Percentiles rank a stretch among this genome's conserved stretches.
Evolutionary conservation across 53 echinoderm and acorn worm species (phyloP).

Genomic region (Echinometra lucunter): DNA sequence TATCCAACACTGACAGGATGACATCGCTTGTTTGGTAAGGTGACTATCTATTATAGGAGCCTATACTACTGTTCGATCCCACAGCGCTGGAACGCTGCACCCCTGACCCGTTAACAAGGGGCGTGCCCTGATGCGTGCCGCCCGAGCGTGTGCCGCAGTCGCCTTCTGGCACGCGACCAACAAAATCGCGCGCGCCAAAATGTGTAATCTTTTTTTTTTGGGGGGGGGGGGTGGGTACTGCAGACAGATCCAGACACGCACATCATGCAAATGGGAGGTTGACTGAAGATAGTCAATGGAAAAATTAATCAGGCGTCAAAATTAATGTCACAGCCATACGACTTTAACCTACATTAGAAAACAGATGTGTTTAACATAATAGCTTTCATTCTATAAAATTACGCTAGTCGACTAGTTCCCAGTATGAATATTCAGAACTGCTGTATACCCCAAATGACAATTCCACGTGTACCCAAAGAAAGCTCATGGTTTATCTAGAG

Average conservation of each 20-base stretch:
- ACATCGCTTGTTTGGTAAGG: neutral
- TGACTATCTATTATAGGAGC: neutral
- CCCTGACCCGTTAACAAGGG: conserved; percentile 29
- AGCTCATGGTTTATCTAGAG: too few relatives aligned
- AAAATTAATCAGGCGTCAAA: conserved; percentile 6
- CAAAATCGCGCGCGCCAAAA: conserved; percentile 54
- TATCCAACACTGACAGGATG: neutral
- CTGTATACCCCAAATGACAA: neutral
- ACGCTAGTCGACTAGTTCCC: neutral
- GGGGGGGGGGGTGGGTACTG: neutral
- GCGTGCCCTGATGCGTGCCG: conserved; percentile 40
- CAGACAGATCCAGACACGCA: conserved; percentile 16
- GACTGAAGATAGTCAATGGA: conserved; percentile 14
- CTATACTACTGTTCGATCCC: neutral
- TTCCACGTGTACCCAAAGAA: too few relatives aligned
- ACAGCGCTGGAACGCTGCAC: conserved; percentile 32
- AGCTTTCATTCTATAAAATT: neutral
- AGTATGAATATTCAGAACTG: neutral
- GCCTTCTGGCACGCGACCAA: conserved; percentile 60
- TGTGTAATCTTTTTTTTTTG: neutral
- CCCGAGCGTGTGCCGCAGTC: neutral
- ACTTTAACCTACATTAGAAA: neutral
- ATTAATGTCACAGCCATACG: neutral
- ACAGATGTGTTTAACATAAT: neutral
- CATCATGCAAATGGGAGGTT: neutral